Base-by-base conservation (phyloP, 2,888 invertebrate genomes). In the Aleiodes leptofemur region DNA sequence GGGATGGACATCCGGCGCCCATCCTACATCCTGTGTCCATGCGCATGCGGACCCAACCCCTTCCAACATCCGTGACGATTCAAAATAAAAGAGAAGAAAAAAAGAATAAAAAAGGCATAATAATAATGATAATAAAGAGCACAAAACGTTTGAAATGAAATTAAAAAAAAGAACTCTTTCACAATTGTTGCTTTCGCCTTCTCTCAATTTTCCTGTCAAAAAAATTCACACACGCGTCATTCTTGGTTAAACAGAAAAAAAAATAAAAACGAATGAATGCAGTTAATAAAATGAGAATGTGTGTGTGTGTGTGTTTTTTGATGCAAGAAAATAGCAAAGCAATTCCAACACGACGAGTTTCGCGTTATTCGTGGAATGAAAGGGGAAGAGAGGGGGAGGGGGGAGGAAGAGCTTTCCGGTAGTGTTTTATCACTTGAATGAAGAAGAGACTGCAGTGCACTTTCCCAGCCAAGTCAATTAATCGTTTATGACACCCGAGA, bases 1-100 rank as follows among this genome's bases (percentile, higher is more conserved):
- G 83, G 82, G 82, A 84, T 83, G 82, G 82, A 82, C 80, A 85
- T 87, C 86, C 85, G 85, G 80, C 81, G 85, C 80, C 86, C 85
- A 84, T 85, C 87, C 86, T 85, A 86, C 85, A 84, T 87, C 87
- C 87, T 84, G 83, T 78, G 75, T 77, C 59, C 23, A 55, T 38
- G 50, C 38, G 75, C 66, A 74, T 29, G 77, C 77, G 72, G 79
- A 81, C 82, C 76, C 80, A 84, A 81, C 86, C 84, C 85, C 82
- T 81, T 78, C 83, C 85, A 82, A 75, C 77, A 77, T 80, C 82
- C 86, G 85, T 84, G 84, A 85, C 86, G 82, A 78, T 51, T 66
- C 57, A 68, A 66, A 50, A 57, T 56, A 64, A 43, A n/a, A 50
- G 31, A 16, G 16, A 43, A 61, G 0, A 61, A 13, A 43, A 43